A percentile compares a stretch with the other conserved stretches of the same genome.
Conservation (phyloP, 2,888 invertebrate species). For the Sylvicola fuscatus region DNA sequence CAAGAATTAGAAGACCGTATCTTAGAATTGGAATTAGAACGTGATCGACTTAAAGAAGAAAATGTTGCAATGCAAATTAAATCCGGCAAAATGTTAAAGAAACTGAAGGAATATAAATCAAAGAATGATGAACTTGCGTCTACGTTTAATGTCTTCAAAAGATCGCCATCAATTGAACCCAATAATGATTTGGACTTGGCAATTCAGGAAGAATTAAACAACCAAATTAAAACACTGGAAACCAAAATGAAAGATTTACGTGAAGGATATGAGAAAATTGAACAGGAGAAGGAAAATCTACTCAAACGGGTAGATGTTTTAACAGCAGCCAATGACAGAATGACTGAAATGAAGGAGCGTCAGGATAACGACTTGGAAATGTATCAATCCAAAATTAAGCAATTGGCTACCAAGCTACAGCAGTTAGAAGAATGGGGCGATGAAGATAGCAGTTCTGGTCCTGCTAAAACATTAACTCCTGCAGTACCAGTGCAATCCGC, state of each 20-base stretch:
- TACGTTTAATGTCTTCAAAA: constrained; percentile 12
- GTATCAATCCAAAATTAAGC: constrained; percentile 49
- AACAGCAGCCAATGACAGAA: constrained; percentile 51
- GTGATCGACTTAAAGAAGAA: constrained; percentile 35
- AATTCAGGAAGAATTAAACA: constrained; percentile 61
- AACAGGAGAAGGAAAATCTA: constrained; percentile 44
- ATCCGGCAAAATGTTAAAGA: constrained; percentile 58
- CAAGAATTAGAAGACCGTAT: constrained; percentile 36
- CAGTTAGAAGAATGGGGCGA: constrained; percentile 30
- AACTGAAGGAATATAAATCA: constrained; percentile 62
- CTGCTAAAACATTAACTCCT: constrained; percentile 4
- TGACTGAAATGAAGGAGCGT: constrained; percentile 62
- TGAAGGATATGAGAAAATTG: constrained; percentile 35
- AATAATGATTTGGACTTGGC: constrained; percentile 48
- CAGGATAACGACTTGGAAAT: constrained; percentile 55
- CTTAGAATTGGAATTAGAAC: constrained; percentile 33
- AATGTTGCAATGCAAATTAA: constrained; percentile 44
- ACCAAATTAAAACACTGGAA: constrained; percentile 43
- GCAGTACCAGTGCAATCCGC: constrained; percentile 1
- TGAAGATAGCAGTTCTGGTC: constrained; percentile 8
- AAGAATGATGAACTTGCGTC: constrained; percentile 30
- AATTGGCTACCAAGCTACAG: constrained; percentile 43
- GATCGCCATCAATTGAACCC: constrained; percentile 27
- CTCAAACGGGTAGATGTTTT: constrained; percentile 52
- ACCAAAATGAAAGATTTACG: constrained; percentile 37